phyloP scores from a whole-genome alignment of 2,113 vertebrate genomes.

The Promerops cafer region DNA sequence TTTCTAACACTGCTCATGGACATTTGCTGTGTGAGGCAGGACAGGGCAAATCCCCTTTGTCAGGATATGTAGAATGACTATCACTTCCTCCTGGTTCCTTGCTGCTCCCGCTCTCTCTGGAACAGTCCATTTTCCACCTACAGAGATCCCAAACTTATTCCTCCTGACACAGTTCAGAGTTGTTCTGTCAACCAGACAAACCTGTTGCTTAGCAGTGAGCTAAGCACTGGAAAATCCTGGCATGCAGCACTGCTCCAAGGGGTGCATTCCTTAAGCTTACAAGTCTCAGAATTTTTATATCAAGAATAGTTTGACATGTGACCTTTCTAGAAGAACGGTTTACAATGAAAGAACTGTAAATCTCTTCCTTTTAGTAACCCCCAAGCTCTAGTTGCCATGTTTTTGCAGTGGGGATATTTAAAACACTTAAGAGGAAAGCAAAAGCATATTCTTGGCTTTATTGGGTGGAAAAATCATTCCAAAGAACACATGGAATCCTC shows the following conservation, averaged over 20 bases:
- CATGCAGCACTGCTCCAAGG: background rate
- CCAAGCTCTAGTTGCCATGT: background rate
- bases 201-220: background rate
- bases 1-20: background rate
- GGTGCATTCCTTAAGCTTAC: background rate
- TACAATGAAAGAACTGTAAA: background rate
- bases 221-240: background rate
- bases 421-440: conserved; percentile 28
- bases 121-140: background rate
- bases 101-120: background rate
- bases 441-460: conserved; percentile 17
- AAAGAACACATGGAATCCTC: conserved; percentile 8
- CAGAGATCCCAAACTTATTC: background rate
- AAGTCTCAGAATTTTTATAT: background rate
- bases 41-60: background rate
- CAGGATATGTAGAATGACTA: background rate
- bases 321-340: background rate
- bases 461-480: background rate
- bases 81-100: background rate
- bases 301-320: background rate
- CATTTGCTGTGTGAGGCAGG: background rate
- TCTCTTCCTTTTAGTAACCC: background rate
- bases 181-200: background rate
- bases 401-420: background rate
- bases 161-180: background rate